Percentiles rank a stretch among this genome's conserved stretches.
Evolutionary conservation across 2,113 vertebrate genomes (phyloP).

Genomic region (Herpetotheres cachinnans): DNA sequence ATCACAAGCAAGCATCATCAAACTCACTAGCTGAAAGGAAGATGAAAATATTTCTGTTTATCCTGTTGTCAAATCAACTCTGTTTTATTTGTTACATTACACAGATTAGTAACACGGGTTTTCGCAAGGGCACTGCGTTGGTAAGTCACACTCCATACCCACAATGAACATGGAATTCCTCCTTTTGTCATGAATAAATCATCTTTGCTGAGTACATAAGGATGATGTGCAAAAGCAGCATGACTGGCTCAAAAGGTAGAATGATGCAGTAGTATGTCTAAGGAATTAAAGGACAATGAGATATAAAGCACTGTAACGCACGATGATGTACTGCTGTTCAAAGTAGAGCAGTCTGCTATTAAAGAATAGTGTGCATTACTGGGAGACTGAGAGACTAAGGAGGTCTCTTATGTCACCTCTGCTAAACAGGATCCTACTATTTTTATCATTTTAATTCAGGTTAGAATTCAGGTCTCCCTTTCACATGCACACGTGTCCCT

Average conservation of each 20-base stretch:
- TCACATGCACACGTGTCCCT: background rate
- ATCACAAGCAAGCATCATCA: background rate
- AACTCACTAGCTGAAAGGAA: background rate
- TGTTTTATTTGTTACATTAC: background rate
- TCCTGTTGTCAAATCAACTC: background rate
- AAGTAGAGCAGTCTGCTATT: slow-evolving; percentile 5
- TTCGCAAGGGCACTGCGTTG: background rate
- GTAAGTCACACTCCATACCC: background rate
- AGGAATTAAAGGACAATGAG: background rate
- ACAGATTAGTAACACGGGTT: background rate
- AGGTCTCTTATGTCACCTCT: background rate
- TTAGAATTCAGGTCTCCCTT: slow-evolving; percentile 33
- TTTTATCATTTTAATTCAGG: slow-evolving; percentile 43
- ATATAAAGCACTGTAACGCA: background rate
- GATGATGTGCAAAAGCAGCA: background rate
- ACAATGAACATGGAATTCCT: background rate
- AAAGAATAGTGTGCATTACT: background rate
- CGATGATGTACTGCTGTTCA: background rate
- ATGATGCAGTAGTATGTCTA: background rate
- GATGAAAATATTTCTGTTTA: background rate
- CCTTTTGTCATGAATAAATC: background rate
- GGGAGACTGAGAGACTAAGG: background rate
- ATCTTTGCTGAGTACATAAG: background rate
- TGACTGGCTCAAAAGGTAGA: background rate
- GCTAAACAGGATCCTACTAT: slow-evolving; percentile 1